phyloP scores from a whole-genome alignment of 2,113 vertebrate species.

The Cairina moschata region DNA sequence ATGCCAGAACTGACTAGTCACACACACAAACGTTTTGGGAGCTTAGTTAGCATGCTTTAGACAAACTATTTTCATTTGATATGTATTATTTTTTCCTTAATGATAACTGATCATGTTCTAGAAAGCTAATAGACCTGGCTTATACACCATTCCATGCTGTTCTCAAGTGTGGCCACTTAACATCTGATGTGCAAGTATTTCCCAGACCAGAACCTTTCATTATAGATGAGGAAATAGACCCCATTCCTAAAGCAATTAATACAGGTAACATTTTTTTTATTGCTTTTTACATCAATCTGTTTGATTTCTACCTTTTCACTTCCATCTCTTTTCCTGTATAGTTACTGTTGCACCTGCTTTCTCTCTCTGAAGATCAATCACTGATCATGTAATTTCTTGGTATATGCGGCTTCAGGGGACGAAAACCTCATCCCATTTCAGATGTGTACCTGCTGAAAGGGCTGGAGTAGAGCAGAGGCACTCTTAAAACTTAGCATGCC shows the following conservation, averaged over 20 bases:
- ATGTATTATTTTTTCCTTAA: neutral
- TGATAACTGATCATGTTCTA: constrained; percentile 65
- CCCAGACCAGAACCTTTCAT: constrained; percentile 94
- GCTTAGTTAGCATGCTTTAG: neutral
- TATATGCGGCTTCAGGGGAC: neutral
- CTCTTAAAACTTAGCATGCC: neutral
- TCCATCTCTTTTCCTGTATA: neutral
- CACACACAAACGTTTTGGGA: neutral
- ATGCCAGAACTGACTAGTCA: neutral
- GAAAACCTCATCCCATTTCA: neutral
- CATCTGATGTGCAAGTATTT: constrained; percentile 97
- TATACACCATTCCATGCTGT: constrained; percentile 96
- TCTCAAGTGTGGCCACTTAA: constrained; percentile 93
- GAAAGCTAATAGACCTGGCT: constrained; percentile 94
- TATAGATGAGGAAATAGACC: constrained; percentile 95
- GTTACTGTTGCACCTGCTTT: neutral
- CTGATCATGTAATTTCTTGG: neutral
- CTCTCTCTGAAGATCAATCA: neutral
- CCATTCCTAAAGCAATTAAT: constrained; percentile 88
- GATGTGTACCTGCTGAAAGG: neutral
- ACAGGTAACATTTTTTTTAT: constrained; percentile 81
- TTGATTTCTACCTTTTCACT: neutral
- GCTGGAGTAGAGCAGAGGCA: neutral
- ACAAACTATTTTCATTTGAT: neutral
- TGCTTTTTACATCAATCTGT: neutral